Base-by-base conservation (phyloP, 2,113 vertebrate genomes). In the Rana temporaria region DNA sequence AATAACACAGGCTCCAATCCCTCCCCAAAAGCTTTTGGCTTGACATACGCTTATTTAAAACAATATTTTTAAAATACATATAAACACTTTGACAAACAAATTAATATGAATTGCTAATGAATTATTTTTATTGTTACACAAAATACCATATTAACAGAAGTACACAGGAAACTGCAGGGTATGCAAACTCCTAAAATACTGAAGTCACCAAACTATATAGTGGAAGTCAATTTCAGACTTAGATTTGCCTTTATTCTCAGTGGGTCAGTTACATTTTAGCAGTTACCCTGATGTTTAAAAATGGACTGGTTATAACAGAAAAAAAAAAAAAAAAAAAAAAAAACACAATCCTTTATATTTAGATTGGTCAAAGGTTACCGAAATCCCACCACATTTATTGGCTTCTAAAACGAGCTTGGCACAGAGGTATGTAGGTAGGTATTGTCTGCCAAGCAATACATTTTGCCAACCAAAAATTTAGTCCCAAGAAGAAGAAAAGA, bases 91-190 rank as follows among this genome's bases (percentile, higher is more conserved):
- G 9, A 11, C 42, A 48, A 48, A 48, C 6, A 48, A 48, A 48
- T 48, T 6, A 48, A 48, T 12, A 11, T 22, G 24, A 77, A 73
- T 22, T 64, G 14, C 57, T 67, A 82, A 75, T 75, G 48, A 82
- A 66, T 57, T 57, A 24, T 76, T 83, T 83, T 76, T 76, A 68
- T 82, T 66, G 53, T 82, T 83, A 76, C 71, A 83, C 81, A 83
- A 76, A 83, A 83, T 76, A 83, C 53, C 26, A 65, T 66, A 42
- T 71, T 30, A 73, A 62, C 66, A n/a, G 19, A 20, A 60, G 62
- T 81, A 71, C 59, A 79, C 15, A 38, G 65, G 32, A 34, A 68
- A 24, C 52, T 56, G 22, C 38, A 67, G 56, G 12, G 4, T 59
- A 59, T 57, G 71, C 67, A 56, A 30, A 34, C 6, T 19, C 14